Base-by-base conservation (phyloP, 2,113 vertebrate genomes). In the Hippocampus zosterae region DNA sequence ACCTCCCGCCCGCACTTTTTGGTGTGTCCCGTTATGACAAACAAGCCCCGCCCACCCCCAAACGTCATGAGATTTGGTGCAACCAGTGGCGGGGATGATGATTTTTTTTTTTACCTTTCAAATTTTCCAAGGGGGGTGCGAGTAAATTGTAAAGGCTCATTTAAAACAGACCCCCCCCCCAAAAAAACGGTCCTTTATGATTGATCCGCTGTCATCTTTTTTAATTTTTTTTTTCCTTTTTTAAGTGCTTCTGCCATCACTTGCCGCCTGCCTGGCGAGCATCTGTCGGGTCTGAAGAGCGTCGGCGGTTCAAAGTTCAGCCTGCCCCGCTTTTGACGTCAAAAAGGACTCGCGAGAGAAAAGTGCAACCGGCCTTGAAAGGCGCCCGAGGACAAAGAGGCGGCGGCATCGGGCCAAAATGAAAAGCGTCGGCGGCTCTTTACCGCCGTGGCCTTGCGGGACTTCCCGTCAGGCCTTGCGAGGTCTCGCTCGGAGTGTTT, bases 281-380 rank as follows among this genome's bases (percentile, higher is more conserved):
- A 42, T 46, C 40, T 56, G 67, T 52, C 23, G 23, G 48, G 60
- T 55, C 65, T 78, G 50, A 73, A 80, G 72, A 72, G 70, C 77
- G 69, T 77, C 25, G 9, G 12, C 61, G 65, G 57, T 59, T 59
- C 71, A 25, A 16, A 56, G 76, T 66, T 80, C 73, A 12, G 18
- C 8, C 23, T 19, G 68, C 61, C 52, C 52, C 23, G 63, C 63
- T 65, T 56, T 72, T 70, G 61, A 73, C 8, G 44, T 53, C 46
- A 5, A 61, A 61, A 75, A 81, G 67, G 61, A 79, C 56, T 27
- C 57, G 41, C 2, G 41, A 74, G 73, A 76, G 74, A 81, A 80
- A 85, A 83, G 84, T 85, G 74, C 81, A 82, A 85, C 77, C 70
- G 19, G 77, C 74, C 67, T 73, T 76, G 71, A 83, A 68, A 63